These are phyloP conservation scores for Pristionchus fissidentatus DNA, from an alignment of 2,888 invertebrate species.

Conservation along the genomic window DNA sequence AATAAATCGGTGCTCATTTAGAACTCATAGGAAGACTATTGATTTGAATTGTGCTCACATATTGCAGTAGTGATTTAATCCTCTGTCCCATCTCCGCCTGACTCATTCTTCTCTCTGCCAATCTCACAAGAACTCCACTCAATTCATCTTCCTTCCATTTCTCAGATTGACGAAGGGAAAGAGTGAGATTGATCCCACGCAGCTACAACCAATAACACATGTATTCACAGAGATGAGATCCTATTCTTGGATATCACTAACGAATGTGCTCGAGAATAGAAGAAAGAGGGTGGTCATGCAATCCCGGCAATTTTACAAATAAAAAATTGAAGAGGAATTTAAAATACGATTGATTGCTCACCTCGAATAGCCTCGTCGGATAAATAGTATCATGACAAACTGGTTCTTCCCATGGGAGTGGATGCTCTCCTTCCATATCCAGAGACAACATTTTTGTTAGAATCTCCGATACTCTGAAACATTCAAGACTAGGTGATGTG, in stretches of 20 bases:
- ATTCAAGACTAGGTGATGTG: not conserved
- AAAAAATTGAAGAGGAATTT: not conserved
- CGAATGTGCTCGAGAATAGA: no score
- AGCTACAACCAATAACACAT: not conserved
- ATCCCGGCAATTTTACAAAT: no score
- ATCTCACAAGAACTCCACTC: conserved; percentile 55
- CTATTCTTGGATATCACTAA: no score
- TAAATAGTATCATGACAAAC: conserved; percentile 78
- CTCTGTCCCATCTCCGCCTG: conserved; percentile 85
- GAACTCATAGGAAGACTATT: not conserved
- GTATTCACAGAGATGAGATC: not conserved
- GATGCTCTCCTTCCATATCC: conserved; percentile 81
- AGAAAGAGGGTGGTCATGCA: no score
- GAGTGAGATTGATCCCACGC: conserved; percentile 5
- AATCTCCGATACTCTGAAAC: conserved; percentile 77
- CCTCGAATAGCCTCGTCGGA: not conserved
- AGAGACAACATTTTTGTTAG: conserved; percentile 82
- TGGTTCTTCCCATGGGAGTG: conserved; percentile 87
- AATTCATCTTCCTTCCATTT: conserved; percentile 51
- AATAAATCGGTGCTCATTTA: no score
- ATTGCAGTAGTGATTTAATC: conserved; percentile 83
- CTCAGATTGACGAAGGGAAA: conserved; percentile 35
- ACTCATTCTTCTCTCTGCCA: conserved; percentile 57
- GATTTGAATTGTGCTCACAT: conserved; percentile 77
- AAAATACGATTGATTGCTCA: not conserved